Base-by-base conservation (phyloP, 2,888 invertebrate genomes). In the Gortyna flavago region DNA sequence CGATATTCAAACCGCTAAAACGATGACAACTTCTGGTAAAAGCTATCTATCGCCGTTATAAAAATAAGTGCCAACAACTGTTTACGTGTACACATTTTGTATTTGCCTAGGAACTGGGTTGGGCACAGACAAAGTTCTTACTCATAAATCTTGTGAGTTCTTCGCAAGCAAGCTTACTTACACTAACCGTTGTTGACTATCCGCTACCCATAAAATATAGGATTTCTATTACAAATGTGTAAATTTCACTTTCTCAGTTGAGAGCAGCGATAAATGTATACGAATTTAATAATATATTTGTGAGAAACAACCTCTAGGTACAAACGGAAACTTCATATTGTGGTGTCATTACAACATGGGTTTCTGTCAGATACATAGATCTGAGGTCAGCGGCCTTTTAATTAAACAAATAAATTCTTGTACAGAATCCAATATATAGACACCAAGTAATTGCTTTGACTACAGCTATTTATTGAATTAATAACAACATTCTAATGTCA, bases 331-430 rank as follows among this genome's bases (percentile, higher is more conserved):
- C 61, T 75, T 48, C 67, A 75, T 72, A 72, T 41, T 79, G 35
- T 82, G 41, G 65, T 72, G 80, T 75, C 82, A 44, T 71, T 79
- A 79, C 48, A 64, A 71, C 68, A 65, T 57, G 48, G 38, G 16
- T 62, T 80, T 70, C 64, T 25, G 59, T 38, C 21, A 32, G 59
- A 80, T 76, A 21, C 25, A 84, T n/a, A n/a, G n/a, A n/a, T 76
- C 54, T 16, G 21, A 64, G 69, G 69, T 76, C 51, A 41, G n/a
- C 18, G 62, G 66, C 65, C 81, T 70, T 84, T 35, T 77, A 80
- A 83, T 84, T 83, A 80, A 84, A 80, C 83, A 73, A 80, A 84
- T 83, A 76, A 84, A 83, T 83, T 48, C 68, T 76, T 64, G 76
- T 84, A 71, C 32, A 44, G 25, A 35, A 67, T 25, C 59, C 25